Evolutionary conservation across 2,888 invertebrate species (phyloP).

Genomic region (Morinoia aosen): DNA sequence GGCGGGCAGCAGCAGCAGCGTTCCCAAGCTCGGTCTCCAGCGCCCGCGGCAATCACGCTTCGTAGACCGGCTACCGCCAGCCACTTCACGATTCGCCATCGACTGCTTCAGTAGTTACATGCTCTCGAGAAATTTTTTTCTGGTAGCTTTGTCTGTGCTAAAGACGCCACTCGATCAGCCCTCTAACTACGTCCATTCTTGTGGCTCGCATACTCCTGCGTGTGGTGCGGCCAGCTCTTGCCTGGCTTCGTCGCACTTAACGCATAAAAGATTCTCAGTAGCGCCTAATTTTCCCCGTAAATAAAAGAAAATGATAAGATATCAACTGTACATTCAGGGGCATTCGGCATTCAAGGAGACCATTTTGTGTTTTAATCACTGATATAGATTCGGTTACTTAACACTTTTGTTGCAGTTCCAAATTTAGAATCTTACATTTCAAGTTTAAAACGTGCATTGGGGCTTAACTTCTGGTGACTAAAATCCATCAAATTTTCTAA

Average conservation of each 20-base stretch:
- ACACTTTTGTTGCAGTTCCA: too few relatives aligned
- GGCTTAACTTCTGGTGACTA: too few relatives aligned
- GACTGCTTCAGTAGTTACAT: conserved; percentile 53
- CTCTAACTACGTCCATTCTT: conserved; percentile 3
- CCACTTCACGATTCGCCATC: conserved; percentile 40
- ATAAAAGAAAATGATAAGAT: not conserved
- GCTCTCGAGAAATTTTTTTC: conserved; percentile 34
- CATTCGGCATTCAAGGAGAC: too few relatives aligned
- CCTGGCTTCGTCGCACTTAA: not conserved
- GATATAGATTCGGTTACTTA: too few relatives aligned
- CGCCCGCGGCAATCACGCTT: conserved; percentile 37
- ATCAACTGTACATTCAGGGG: not conserved
- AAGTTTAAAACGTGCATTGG: too few relatives aligned
- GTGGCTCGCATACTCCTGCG: not conserved
- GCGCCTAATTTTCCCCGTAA: not conserved
- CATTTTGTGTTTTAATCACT: too few relatives aligned
- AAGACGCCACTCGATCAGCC: conserved; percentile 48
- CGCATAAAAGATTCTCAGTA: not conserved
- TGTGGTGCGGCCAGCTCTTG: not conserved
- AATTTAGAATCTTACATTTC: too few relatives aligned
- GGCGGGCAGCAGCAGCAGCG: conserved; percentile 15
- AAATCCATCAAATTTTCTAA: too few relatives aligned
- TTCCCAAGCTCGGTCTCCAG: not conserved
- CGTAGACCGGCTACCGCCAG: conserved; percentile 37
- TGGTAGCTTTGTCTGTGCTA: conserved; percentile 51